These are phyloP conservation scores for Muraenolepis orangiensis DNA, from an alignment of 2,797 vertebrate genomes.

Conservation along the genomic window DNA sequence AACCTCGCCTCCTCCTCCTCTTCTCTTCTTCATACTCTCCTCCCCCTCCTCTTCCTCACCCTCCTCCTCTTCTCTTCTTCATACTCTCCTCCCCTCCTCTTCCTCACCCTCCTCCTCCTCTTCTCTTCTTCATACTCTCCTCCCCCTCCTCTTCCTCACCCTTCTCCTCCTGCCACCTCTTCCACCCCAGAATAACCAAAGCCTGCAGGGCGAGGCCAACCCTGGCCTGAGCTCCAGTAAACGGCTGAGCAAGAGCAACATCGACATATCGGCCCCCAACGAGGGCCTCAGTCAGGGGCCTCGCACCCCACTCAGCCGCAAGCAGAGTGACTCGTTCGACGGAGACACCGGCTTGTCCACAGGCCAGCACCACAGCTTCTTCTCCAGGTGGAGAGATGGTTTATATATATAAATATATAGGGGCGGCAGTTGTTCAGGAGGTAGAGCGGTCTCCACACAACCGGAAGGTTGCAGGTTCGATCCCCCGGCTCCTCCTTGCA, in stretches of 20 bases:
- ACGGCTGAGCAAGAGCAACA: conserved; percentile 93
- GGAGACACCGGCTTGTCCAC: conserved; percentile 76
- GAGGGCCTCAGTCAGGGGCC: conserved; percentile 74
- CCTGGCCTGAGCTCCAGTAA: conserved; percentile 80
- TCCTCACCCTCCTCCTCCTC: background rate
- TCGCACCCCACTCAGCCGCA: conserved; percentile 73
- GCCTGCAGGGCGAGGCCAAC: conserved; percentile 69
- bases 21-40: no score
- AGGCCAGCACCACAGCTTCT: conserved; percentile 82
- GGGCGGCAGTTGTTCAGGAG: no score
- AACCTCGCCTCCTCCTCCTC: no score
- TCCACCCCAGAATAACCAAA: conserved; percentile 81
- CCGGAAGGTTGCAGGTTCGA: no score
- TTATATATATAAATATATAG: no score
- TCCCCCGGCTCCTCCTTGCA: no score
- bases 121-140: background rate
- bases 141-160: conserved; percentile 10
- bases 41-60: no score
- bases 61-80: no score
- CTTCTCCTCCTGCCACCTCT: background rate
- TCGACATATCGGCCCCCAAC: conserved; percentile 80
- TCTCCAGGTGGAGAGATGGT: conserved; percentile 78
- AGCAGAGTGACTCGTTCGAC: conserved; percentile 91
- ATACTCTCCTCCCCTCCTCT: background rate
- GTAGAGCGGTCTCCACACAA: no score